phyloP scores from a whole-genome alignment of 1,140 invertebrate genomes.

The Papilio glaucus region DNA sequence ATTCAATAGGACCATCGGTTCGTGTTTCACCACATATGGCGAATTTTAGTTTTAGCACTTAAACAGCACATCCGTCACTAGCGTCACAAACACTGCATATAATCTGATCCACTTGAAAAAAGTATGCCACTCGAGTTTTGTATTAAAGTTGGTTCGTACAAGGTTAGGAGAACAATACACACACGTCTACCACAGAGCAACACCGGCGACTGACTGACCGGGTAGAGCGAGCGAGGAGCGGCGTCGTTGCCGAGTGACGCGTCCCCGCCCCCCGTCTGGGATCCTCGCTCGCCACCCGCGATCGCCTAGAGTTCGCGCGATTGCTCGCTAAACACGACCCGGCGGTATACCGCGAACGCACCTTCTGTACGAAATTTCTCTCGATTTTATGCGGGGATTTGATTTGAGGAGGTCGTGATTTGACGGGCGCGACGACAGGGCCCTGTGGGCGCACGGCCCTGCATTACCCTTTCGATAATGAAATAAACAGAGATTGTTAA shows the following conservation, averaged over 20 bases:
- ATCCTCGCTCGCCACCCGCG: slow-evolving; percentile 41
- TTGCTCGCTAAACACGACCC: slow-evolving; percentile 63
- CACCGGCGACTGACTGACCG: slow-evolving; percentile 59
- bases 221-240: slow-evolving; percentile 44
- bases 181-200: slow-evolving; percentile 40
- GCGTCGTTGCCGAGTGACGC: slow-evolving; percentile 65
- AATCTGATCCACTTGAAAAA: slow-evolving; percentile 61
- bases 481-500: slow-evolving; percentile 66
- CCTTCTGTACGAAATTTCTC: slow-evolving; percentile 69
- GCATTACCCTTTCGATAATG: slow-evolving; percentile 58
- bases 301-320: slow-evolving; percentile 66
- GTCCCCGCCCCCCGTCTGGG: slow-evolving; percentile 49
- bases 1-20: slow-evolving; percentile 80
- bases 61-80: slow-evolving; percentile 65
- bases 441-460: slow-evolving; percentile 55
- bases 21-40: slow-evolving; percentile 59
- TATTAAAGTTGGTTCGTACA: slow-evolving; percentile 59
- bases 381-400: slow-evolving; percentile 63
- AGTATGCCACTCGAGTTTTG: slow-evolving; percentile 64
- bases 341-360: slow-evolving; percentile 61
- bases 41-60: slow-evolving; percentile 57
- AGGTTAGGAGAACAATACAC: slow-evolving; percentile 42
- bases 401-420: slow-evolving; percentile 61
- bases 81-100: slow-evolving; percentile 73
- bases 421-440: slow-evolving; percentile 56